Evolutionary conservation across 2,113 vertebrate genomes (phyloP).

Genomic region (Falco punctatus): DNA sequence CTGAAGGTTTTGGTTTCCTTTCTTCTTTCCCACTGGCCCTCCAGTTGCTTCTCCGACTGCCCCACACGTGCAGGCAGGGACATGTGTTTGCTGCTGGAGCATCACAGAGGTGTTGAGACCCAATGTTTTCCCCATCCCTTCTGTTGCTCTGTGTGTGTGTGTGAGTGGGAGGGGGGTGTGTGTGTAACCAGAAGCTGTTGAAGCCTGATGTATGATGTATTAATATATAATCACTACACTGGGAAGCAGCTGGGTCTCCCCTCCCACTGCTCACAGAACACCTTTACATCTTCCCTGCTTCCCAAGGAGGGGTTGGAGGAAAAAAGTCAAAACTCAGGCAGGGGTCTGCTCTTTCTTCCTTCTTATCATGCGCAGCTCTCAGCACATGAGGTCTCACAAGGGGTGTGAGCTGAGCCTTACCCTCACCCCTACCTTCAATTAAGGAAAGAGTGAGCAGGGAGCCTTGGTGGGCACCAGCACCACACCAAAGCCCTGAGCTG

Average conservation of each 20-base stretch:
- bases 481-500: conserved; percentile 2
- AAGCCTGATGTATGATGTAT: conserved; percentile 25
- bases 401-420: conserved; percentile 6
- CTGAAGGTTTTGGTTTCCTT: background rate
- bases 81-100: background rate
- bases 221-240: background rate
- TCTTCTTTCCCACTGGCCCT: background rate
- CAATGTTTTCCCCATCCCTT: background rate
- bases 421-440: conserved; percentile 41
- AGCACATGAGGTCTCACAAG: background rate
- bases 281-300: conserved; percentile 13
- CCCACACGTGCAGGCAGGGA: accelerated
- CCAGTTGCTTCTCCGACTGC: accelerated
- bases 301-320: background rate
- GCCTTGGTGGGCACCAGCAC: background rate
- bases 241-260: background rate
- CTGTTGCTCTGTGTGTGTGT: background rate
- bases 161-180: no score
- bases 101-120: background rate
- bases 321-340: conserved; percentile 1
- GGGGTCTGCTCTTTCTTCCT: background rate
- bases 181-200: background rate
- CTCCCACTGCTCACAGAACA: background rate
- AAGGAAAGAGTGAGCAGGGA: background rate
- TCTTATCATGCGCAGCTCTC: background rate